These are phyloP conservation scores for Rhabdophis nuchalis DNA, from an alignment of 2,797 vertebrate species.

Conservation along the genomic window DNA sequence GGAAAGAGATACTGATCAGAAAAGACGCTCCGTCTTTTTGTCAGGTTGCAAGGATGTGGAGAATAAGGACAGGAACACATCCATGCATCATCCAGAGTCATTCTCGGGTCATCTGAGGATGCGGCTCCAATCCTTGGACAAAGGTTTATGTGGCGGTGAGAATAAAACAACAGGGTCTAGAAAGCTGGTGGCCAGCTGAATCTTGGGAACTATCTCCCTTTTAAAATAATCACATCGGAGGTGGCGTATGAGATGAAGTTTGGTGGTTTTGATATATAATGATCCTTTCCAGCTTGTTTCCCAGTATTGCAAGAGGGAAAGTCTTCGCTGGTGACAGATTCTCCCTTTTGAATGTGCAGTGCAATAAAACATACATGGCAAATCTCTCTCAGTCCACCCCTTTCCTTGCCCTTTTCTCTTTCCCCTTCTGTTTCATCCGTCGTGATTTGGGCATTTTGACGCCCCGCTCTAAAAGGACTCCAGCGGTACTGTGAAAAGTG, in stretches of 20 bases:
- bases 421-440: neutral
- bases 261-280: neutral
- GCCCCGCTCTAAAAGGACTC: conserved; percentile 16
- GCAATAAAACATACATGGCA: neutral
- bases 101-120: neutral
- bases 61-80: neutral
- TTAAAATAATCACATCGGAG: neutral
- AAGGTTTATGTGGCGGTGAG: neutral
- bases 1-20: neutral
- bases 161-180: neutral
- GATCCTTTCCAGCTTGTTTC: neutral
- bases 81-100: neutral
- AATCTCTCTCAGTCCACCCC: neutral
- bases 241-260: neutral
- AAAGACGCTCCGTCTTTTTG: neutral
- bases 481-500: conserved; percentile 6
- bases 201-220: neutral
- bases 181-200: neutral
- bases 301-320: rapidly evolving
- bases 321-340: neutral
- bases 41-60: neutral
- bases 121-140: neutral
- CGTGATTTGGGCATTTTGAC: neutral
- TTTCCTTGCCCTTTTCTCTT: neutral
- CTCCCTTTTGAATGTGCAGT: neutral